Evolutionary conservation across 1,140 invertebrate species (phyloP), one percentile per base, ranked within the genome.

Genomic region (Sminthurinus signatus): DNA sequence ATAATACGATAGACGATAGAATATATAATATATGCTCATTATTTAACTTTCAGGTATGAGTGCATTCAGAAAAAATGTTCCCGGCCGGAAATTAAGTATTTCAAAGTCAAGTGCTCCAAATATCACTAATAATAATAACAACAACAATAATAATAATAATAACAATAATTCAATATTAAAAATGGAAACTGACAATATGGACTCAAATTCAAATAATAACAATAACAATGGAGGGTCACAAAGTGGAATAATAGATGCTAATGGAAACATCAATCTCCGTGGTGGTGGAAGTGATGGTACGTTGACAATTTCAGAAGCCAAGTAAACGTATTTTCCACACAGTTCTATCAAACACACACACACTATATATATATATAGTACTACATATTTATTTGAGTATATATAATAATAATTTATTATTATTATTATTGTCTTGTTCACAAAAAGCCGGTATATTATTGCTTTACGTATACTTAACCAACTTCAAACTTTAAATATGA

Each of bases 51-150:
- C n/a, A 23, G 61, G 69, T 27, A 71, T 71, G 69, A 65, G 62
- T n/a, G 70, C 70, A n/a, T 72, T 72, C 44, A 42, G 70, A 8
- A 72, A 72, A 36, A 68, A 68, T 29, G 69, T 71, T 10, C 67
- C 70, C 19, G 70, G 70, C 29, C 28, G 70, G 29, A 72, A 72
- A 59, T 39, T 72, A 23, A 69, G 67, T 32, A 72, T 72, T 44
- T 72, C 67, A 32, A 72, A 67, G 31, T 44, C 59, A n/a, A 66
- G 60, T 43, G 56, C 55, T 19, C 51, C 59, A 39, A 70, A 62
- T 39, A 69, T 70, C 48, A 69, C 70, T 46, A 67, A 70, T 48
- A 70, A 70, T 43, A 68, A 70, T 46, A 65, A 64, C 32, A 71
- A 64, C 32, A 71, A 65, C 44, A 71, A 65, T 60, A 68, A 65